A percentile compares a stretch with the other conserved stretches of the same genome.
Conservation (phyloP, 2,888 invertebrate species). For the Rhamnusium bicolor region DNA sequence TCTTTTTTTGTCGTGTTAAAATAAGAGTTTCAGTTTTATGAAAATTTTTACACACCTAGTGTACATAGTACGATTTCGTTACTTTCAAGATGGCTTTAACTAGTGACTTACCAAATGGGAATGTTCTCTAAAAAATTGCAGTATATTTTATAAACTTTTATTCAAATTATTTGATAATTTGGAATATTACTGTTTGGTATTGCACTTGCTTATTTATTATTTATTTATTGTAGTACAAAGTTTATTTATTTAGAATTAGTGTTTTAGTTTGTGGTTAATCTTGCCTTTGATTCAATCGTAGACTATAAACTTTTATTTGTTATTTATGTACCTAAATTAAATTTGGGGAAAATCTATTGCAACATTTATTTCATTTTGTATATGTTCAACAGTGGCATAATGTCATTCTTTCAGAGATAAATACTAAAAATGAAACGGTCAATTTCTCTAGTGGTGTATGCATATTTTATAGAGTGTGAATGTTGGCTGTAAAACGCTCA, state of each 20-base stretch:
- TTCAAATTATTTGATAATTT: background rate
- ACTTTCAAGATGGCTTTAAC: constrained; percentile 13
- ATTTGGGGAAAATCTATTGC: background rate
- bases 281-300: background rate
- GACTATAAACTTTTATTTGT: background rate
- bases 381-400: background rate
- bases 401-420: no score
- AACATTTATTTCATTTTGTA: background rate
- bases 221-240: constrained; percentile 12
- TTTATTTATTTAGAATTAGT: constrained; percentile 19
- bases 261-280: background rate
- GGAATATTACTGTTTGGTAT: background rate
- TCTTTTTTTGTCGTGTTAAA: background rate
- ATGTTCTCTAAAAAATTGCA: background rate
- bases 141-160: background rate
- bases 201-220: background rate
- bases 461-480: no score
- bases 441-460: no score
- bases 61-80: background rate
- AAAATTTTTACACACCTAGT: background rate
- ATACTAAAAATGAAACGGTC: no score
- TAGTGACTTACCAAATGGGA: background rate
- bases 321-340: background rate
- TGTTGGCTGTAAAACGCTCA: no score
- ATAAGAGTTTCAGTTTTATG: constrained; percentile 3